A percentile compares a stretch with the other conserved stretches of the same genome.
phyloP scores from a whole-genome alignment of 2,888 invertebrate genomes.

The Schrankia costaestrigalis region DNA sequence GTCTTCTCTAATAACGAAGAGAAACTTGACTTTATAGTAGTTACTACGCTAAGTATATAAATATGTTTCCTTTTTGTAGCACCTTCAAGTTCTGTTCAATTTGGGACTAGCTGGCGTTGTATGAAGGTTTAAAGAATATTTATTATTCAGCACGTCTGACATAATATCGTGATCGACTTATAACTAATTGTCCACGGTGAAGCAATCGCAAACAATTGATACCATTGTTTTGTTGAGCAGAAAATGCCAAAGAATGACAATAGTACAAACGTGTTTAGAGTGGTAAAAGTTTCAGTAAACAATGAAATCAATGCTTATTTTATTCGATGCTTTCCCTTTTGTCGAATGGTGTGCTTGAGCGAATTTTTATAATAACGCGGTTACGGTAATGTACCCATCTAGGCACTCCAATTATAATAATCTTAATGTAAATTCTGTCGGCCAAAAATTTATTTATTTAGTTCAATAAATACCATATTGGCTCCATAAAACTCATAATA shows the following conservation, averaged over 20 bases:
- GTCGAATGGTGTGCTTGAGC: constrained; percentile 41
- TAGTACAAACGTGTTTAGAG: constrained; percentile 56
- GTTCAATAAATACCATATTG: no score
- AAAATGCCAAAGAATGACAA: constrained; percentile 51
- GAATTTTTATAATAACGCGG: constrained; percentile 44
- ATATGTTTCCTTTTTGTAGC: no score
- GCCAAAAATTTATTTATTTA: neutral
- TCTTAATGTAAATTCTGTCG: constrained; percentile 12
- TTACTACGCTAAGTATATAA: no score
- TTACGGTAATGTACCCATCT: constrained; percentile 39
- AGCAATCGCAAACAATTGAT: constrained; percentile 52
- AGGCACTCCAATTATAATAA: constrained; percentile 20
- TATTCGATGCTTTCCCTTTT: constrained; percentile 68
- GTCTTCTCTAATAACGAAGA: no score
- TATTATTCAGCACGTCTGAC: no score
- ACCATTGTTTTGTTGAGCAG: constrained; percentile 53
- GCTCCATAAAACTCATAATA: no score
- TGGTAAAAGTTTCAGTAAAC: constrained; percentile 60
- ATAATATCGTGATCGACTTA: constrained; percentile 48
- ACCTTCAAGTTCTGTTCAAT: no score
- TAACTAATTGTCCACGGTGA: constrained; percentile 47
- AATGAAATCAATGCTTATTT: constrained; percentile 59
- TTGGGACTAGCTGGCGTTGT: no score
- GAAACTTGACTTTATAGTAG: no score
- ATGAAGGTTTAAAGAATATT: no score